Evolutionary conservation across 1,140 invertebrate genomes (phyloP).

Genomic region (Apis mellifera): DNA sequence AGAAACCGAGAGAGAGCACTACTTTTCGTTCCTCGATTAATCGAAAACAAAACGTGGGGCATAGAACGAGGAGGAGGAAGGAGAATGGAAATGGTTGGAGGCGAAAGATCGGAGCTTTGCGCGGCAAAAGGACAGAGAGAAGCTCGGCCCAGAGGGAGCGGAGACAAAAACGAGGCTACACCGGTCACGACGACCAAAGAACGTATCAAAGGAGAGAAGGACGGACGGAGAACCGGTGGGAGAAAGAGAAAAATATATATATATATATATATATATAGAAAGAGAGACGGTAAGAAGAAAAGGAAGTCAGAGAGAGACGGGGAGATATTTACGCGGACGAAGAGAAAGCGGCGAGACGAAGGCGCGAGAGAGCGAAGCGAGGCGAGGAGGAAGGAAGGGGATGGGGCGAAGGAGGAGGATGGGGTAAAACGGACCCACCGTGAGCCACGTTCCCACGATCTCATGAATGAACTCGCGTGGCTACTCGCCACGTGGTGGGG

Average conservation of each 20-base stretch:
- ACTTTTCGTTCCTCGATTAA: conserved; percentile 7
- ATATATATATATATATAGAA: not conserved
- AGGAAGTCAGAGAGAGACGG: not conserved
- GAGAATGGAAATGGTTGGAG: not conserved
- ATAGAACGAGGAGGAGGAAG: not conserved
- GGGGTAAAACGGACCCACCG: conserved; percentile 70
- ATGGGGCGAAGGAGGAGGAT: conserved; percentile 55
- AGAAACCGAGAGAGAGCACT: not conserved
- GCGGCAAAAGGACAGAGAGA: conserved; percentile 42
- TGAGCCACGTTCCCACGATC: conserved; percentile 80
- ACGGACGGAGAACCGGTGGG: conserved; percentile 32
- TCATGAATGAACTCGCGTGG: conserved; percentile 82
- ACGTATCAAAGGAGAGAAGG: conserved; percentile 52
- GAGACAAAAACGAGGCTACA: conserved; percentile 35
- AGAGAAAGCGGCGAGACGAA: conserved; percentile 6
- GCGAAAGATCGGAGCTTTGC: not conserved
- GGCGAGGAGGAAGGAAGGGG: conserved; percentile 44
- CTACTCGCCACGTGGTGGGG: conserved; percentile 72
- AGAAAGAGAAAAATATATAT: conserved; percentile 37
- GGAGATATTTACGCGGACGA: not conserved
- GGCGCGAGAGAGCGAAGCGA: conserved; percentile 19
- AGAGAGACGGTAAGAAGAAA: not conserved
- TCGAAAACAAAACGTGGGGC: conserved; percentile 14
- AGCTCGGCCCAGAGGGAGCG: conserved; percentile 11
- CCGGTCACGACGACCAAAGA: conserved; percentile 15